Percentiles rank a stretch among this genome's conserved stretches.
phyloP scores from a whole-genome alignment of 2,797 vertebrate species.

The Eurystomus glaucurus region DNA sequence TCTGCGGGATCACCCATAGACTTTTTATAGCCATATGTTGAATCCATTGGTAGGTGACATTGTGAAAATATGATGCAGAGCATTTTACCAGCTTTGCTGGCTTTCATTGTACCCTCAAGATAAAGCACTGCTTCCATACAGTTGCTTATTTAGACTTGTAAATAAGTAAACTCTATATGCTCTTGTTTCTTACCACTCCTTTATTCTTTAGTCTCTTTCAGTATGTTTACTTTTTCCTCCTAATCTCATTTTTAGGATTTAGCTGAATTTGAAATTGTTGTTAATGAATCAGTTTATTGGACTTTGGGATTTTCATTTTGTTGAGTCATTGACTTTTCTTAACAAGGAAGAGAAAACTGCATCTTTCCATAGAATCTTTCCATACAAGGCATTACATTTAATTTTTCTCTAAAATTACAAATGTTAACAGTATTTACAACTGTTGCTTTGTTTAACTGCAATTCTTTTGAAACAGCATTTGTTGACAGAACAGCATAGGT shows the following conservation, averaged over 20 bases:
- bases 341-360: slow-evolving; percentile 25
- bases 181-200: background rate
- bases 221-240: slow-evolving; percentile 27
- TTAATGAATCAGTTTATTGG: background rate
- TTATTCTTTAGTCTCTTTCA: slow-evolving; percentile 19
- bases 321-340: slow-evolving; percentile 25
- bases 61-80: slow-evolving; percentile 35
- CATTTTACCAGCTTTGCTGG: slow-evolving; percentile 44
- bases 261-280: slow-evolving; percentile 62
- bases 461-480: slow-evolving; percentile 60
- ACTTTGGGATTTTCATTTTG: slow-evolving; percentile 28
- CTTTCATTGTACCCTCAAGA: slow-evolving; percentile 51
- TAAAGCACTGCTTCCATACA: slow-evolving; percentile 30
- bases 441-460: slow-evolving; percentile 42
- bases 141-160: slow-evolving; percentile 47
- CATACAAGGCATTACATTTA: background rate
- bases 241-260: slow-evolving; percentile 36
- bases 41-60: slow-evolving; percentile 32
- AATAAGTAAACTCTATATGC: slow-evolving; percentile 44
- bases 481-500: background rate
- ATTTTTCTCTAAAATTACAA: slow-evolving; percentile 47
- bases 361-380: background rate
- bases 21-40: slow-evolving; percentile 55
- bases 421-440: slow-evolving; percentile 52
- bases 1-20: slow-evolving; percentile 62